Evolutionary conservation across 2,113 vertebrate genomes (phyloP), one percentile per base, ranked within the genome.

Genomic region (Hemiprocne comata): DNA sequence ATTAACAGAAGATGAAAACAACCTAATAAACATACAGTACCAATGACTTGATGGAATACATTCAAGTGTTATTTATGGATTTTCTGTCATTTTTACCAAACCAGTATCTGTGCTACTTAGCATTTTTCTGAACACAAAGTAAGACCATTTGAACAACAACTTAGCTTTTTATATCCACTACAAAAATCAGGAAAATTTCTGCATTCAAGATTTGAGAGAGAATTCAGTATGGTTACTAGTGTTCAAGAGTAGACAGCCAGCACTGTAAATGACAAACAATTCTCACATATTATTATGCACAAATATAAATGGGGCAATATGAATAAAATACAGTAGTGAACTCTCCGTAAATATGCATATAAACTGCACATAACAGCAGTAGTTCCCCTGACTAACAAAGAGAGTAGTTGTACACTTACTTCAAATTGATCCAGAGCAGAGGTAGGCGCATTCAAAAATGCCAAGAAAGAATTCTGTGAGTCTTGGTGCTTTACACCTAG

Each of bases 381-480:
- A 89, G 12, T 51, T 51, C 15, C 65, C 71, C 4, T 33, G 36
- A 81, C 21, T 28, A 66, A 15, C 6, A 54, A 65, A 58, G 50
- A 85, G 31, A 93, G 95, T 19, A 85, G 78, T 34, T 83, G 77
- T 72, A 81, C 79, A 98, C 99, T 99, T 98, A 99, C 99, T 98
- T 99, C 99, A 93, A 99, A 99, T 98, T 99, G 99, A 98, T 99
- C 99, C 91, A 99, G 98, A 82, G 98, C 98, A 94, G 99, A 99
- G 97, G 99, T 98, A 97, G 99, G 99, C 87, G 99, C 98, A 95
- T 99, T 99, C 98, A 99, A 98, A 98, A 99, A 99, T 97, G 99
- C 99, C 98, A 99, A 97, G 98, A 99, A 99, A 97, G 99, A 99
- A 98, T 99, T 99, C 98, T 99, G 99, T 98, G 99, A 99, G 98